Percentiles rank a stretch among this genome's conserved stretches.
phyloP scores from a whole-genome alignment of 2,797 vertebrate species.

The Helarctos malayanus region DNA sequence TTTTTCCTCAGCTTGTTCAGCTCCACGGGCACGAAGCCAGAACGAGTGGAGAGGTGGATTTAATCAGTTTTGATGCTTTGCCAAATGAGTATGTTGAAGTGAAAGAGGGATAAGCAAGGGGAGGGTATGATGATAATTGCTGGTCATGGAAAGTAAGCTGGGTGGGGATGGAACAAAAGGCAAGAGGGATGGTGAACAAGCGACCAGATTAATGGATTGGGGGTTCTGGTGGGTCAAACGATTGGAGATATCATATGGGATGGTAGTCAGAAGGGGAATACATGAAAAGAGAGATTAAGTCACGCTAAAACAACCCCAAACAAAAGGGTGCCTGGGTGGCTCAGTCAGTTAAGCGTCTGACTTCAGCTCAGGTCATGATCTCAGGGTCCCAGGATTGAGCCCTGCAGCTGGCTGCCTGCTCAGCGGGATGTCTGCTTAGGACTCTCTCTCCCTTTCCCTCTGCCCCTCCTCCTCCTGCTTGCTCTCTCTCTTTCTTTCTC shows the following conservation, averaged over 20 bases:
- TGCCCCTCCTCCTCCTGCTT: not conserved
- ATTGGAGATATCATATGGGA: not conserved
- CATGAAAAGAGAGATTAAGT: not conserved
- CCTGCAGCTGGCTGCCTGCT: not conserved
- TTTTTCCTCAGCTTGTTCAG: not conserved
- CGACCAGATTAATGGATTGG: not conserved
- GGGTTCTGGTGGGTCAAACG: not conserved
- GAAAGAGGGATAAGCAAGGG: not conserved
- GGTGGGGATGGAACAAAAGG: not conserved
- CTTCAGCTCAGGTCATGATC: not conserved
- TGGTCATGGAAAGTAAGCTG: not conserved
- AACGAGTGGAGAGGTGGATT: not conserved
- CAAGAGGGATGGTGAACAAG: not conserved
- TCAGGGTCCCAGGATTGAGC: not conserved
- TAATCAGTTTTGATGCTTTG: not conserved
- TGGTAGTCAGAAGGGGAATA: not conserved
- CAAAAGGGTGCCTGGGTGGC: not conserved
- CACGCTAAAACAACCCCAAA: not conserved
- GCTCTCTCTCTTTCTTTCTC: not conserved
- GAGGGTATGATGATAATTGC: not conserved
- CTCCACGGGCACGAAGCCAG: not conserved
- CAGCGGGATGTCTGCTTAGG: not conserved
- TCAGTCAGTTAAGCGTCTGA: not conserved
- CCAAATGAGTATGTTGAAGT: not conserved
- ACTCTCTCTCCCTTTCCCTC: not conserved